Evolutionary conservation across 1,140 invertebrate genomes (phyloP).

Genomic region (Bombus picipes): DNA sequence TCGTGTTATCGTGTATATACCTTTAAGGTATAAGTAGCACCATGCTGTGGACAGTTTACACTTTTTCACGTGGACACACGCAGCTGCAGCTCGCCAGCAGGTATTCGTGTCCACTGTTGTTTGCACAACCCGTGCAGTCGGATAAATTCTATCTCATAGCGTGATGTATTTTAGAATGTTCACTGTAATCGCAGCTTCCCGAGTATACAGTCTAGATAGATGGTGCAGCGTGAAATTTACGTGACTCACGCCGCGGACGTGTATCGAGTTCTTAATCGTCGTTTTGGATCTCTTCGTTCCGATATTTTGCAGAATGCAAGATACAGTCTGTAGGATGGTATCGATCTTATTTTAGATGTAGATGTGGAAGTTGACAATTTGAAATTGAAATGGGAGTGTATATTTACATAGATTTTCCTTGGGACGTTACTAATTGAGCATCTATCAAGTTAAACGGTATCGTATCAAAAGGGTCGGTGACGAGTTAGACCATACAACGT

Average conservation of each 20-base stretch:
- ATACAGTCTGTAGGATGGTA: background rate
- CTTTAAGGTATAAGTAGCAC: slow-evolving; percentile 2
- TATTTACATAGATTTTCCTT: background rate
- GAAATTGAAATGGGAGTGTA: background rate
- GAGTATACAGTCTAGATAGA: background rate
- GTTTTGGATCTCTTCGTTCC: background rate
- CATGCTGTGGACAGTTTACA: background rate
- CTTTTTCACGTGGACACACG: background rate
- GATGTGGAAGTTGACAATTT: background rate
- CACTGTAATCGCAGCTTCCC: background rate
- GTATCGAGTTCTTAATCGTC: background rate
- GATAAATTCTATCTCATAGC: background rate
- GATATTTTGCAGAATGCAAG: background rate
- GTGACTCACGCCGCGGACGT: background rate
- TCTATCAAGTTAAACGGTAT: too few species aligned
- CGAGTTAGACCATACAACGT: background rate
- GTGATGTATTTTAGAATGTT: background rate
- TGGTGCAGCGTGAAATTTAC: background rate
- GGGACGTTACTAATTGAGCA: background rate
- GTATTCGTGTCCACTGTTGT: background rate
- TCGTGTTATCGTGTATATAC: slow-evolving; percentile 6
- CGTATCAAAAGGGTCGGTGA: too few species aligned
- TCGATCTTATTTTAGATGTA: background rate
- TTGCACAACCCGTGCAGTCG: background rate
- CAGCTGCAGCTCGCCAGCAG: too few species aligned